phyloP scores from a whole-genome alignment of 2,113 vertebrate species.

The Hiodon alosoides region DNA sequence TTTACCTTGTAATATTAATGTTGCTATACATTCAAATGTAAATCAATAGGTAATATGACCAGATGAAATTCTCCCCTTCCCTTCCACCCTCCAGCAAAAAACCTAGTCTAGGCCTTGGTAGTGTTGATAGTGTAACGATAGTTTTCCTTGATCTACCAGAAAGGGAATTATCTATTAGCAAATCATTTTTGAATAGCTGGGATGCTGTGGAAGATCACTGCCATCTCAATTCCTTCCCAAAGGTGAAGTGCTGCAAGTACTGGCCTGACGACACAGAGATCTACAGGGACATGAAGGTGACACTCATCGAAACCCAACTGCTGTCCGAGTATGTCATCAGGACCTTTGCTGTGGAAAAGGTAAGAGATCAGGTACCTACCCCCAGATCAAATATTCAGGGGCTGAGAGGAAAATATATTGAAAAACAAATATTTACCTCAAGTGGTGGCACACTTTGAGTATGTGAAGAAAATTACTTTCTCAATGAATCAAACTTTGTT shows the following conservation, averaged over 20 bases:
- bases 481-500: too few species aligned
- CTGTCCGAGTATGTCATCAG: constrained; percentile 95
- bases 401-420: too few species aligned
- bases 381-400: not conserved
- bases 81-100: not conserved
- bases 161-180: not conserved
- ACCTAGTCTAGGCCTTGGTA: not conserved
- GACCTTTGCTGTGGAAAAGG: constrained; percentile 96
- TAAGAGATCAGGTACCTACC: constrained; percentile 42
- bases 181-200: not conserved
- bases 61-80: too few species aligned
- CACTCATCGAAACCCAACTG: constrained; percentile 94
- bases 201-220: not conserved
- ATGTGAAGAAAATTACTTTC: too few species aligned
- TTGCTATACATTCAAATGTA: constrained; percentile 1
- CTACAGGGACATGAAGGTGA: constrained; percentile 96
- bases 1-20: too few species aligned
- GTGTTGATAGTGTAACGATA: not conserved
- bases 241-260: constrained; percentile 98
- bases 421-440: too few species aligned
- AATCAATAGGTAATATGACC: not conserved
- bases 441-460: too few species aligned
- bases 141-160: not conserved
- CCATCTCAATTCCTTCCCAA: constrained; percentile 39
- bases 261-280: constrained; percentile 98